These are phyloP conservation scores for Drosophila buzzatii DNA, from an alignment of 2,888 invertebrate species.

Conservation along the genomic window DNA sequence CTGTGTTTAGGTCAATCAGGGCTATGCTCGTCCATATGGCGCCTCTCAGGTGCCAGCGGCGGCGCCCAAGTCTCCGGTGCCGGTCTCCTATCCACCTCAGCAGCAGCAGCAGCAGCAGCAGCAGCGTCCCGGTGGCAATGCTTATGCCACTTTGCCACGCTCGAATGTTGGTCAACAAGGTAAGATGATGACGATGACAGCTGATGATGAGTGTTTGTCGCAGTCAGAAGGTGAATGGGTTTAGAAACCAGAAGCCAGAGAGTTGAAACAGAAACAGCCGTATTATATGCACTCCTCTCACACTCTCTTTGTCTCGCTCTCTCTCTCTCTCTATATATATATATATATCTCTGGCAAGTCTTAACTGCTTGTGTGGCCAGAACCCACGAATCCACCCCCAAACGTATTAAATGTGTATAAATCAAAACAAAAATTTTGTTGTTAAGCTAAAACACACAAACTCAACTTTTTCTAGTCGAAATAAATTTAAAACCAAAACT, in stretches of 20 bases:
- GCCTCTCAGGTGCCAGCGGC: conserved; percentile 71
- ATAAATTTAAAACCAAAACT: conserved; percentile 34
- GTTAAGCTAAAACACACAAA: conserved; percentile 34
- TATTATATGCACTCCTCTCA: background rate
- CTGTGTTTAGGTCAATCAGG: conserved; percentile 81
- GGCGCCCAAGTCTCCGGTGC: conserved; percentile 83
- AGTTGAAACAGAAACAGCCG: conserved; percentile 13
- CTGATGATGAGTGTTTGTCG: conserved; percentile 73
- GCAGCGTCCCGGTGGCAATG: conserved; percentile 73
- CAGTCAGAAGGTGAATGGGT: conserved; percentile 82
- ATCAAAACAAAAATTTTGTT: conserved; percentile 23
- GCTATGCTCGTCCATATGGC: conserved; percentile 84
- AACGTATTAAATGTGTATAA: conserved; percentile 12
- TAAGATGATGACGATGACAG: conserved; percentile 82
- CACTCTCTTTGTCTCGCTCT: background rate
- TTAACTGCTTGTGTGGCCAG: conserved; percentile 23
- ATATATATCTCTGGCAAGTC: conserved; percentile 21
- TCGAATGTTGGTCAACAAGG: conserved; percentile 84
- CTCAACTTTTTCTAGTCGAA: conserved; percentile 22
- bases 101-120: conserved; percentile 72
- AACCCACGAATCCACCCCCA: background rate
- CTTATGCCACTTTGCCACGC: conserved; percentile 85
- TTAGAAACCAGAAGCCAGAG: conserved; percentile 46
- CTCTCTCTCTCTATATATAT: background rate
- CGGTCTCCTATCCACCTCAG: conserved; percentile 83